These are phyloP conservation scores for Harlomillsia oculata DNA, from an alignment of 1,140 invertebrate genomes.

Conservation along the genomic window DNA sequence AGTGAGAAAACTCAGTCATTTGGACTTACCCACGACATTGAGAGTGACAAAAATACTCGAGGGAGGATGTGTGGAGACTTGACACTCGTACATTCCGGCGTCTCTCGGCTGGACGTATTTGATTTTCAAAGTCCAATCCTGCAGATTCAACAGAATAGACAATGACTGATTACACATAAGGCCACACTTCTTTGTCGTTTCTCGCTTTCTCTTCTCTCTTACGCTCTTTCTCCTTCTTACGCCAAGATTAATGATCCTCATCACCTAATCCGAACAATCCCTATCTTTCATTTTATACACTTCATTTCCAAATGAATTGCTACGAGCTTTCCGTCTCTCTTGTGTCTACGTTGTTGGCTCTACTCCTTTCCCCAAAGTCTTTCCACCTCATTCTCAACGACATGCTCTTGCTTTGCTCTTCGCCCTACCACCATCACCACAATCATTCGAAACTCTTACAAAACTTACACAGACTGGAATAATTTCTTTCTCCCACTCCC, in stretches of 20 bases:
- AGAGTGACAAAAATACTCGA: constrained; percentile 42
- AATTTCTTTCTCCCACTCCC: too few relatives aligned
- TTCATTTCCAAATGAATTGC: constrained; percentile 14
- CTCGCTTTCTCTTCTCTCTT: too few relatives aligned
- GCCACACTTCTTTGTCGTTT: neutral
- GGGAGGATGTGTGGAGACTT: constrained; percentile 44
- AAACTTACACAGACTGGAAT: too few relatives aligned
- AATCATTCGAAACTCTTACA: too few relatives aligned
- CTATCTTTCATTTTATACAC: constrained; percentile 24
- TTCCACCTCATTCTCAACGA: too few relatives aligned
- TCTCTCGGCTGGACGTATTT: constrained; percentile 70
- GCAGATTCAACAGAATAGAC: constrained; percentile 35
- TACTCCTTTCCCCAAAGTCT: neutral
- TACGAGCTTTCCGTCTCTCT: too few relatives aligned
- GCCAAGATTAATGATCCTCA: constrained; percentile 36
- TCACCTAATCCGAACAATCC: constrained; percentile 19
- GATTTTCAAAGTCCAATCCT: constrained; percentile 79
- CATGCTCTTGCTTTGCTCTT: too few relatives aligned
- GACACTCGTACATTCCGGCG: constrained; percentile 58
- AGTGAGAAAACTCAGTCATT: neutral
- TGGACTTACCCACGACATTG: constrained; percentile 41
- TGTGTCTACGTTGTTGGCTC: neutral
- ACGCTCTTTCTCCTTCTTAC: constrained; percentile 7
- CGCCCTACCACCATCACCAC: too few relatives aligned
- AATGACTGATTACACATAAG: constrained; percentile 26